phyloP scores from a whole-genome alignment of 2,888 invertebrate species.

The Caradrina clavipalpis region DNA sequence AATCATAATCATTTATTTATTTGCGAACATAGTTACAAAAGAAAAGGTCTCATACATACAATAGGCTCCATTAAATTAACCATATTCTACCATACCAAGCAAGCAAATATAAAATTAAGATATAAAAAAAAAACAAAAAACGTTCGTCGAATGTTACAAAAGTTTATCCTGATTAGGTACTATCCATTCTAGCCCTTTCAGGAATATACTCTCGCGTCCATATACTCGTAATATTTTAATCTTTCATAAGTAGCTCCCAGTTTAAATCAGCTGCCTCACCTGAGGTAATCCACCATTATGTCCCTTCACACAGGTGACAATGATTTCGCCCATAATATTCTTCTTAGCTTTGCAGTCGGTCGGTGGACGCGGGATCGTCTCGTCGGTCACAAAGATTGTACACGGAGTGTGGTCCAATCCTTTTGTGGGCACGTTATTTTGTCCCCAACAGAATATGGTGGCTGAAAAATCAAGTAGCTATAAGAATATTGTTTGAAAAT shows the following conservation, averaged over 20 bases:
- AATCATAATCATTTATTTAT: too few species aligned
- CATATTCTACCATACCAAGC: too few species aligned
- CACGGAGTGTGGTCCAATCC: constrained; percentile 76
- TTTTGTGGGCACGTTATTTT: constrained; percentile 77
- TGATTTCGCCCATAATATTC: constrained; percentile 72
- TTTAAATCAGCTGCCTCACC: constrained; percentile 64
- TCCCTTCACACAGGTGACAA: constrained; percentile 80
- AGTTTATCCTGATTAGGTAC: too few species aligned
- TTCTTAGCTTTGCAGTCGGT: constrained; percentile 76
- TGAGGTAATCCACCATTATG: constrained; percentile 85
- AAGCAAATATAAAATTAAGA: too few species aligned
- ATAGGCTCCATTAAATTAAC: too few species aligned
- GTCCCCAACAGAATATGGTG: constrained; percentile 84
- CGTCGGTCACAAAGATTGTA: constrained; percentile 81
- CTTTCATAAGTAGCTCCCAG: background rate
- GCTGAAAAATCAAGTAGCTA: constrained; percentile 54
- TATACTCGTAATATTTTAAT: background rate
- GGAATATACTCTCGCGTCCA: background rate
- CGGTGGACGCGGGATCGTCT: constrained; percentile 83
- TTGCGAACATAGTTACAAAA: too few species aligned
- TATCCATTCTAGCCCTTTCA: background rate
- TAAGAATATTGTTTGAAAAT: too few species aligned
- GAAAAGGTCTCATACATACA: too few species aligned
- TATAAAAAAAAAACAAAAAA: background rate
- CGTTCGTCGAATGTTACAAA: too few species aligned